Percentiles rank a stretch among this genome's conserved stretches.
phyloP scores from a whole-genome alignment of 2,797 vertebrate species.

The Serranus cabrilla region DNA sequence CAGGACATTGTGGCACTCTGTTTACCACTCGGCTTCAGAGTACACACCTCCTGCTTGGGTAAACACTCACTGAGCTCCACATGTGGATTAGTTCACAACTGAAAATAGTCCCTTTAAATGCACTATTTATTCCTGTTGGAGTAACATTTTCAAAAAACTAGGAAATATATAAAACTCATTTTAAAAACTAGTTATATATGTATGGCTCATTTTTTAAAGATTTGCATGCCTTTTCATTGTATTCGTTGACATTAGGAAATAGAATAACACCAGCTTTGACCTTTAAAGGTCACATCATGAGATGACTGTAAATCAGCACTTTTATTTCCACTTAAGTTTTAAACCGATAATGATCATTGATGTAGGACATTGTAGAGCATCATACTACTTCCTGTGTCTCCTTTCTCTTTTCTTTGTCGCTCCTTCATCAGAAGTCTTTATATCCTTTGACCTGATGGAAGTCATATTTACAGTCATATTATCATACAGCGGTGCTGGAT shows the following conservation, averaged over 20 bases:
- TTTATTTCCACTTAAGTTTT: neutral
- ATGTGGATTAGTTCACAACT: neutral
- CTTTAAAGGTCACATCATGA: neutral
- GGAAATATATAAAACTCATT: no score
- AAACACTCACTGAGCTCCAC: neutral
- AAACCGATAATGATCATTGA: slow-evolving; percentile 1
- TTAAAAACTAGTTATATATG: no score
- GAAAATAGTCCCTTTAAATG: neutral
- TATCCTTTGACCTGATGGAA: neutral
- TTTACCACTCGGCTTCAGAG: neutral
- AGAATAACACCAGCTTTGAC: neutral
- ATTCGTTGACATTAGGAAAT: neutral
- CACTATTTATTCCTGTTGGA: neutral
- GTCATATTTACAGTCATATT: neutral
- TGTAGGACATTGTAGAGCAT: neutral
- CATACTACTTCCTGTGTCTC: neutral
- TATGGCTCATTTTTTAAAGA: neutral
- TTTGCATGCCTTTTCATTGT: neutral
- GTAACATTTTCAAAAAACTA: neutral
- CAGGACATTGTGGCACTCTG: neutral
- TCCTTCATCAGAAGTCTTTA: neutral
- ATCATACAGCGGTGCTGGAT: neutral
- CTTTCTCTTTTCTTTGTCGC: neutral
- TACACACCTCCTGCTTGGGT: neutral
- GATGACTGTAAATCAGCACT: neutral